Evolutionary conservation across 2,113 vertebrate genomes (phyloP).

Genomic region (Cricetomys ansorgei): DNA sequence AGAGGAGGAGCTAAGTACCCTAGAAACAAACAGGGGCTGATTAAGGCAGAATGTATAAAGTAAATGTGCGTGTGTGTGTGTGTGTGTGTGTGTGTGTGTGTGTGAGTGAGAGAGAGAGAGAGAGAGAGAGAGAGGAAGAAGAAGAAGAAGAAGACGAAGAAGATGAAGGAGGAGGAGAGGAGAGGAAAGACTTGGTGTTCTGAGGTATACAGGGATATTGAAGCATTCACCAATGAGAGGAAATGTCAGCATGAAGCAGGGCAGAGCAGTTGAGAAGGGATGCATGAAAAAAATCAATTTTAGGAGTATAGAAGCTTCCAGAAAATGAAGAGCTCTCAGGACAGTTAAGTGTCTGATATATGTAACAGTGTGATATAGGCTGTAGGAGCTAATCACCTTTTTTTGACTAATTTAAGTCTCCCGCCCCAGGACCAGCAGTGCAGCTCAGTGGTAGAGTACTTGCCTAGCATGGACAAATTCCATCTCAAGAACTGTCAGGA

Average conservation of each 20-base stretch:
- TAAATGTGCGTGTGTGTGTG: not conserved
- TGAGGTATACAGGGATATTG: not conserved
- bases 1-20: not conserved
- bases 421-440: not conserved
- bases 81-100: not conserved
- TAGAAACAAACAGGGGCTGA: slow-evolving; percentile 1
- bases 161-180: too few species aligned
- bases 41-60: slow-evolving; percentile 52
- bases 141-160: too few species aligned
- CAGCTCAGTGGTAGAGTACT: not conserved
- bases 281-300: not conserved
- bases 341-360: not conserved
- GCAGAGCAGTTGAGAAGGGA: slow-evolving; percentile 7
- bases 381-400: not conserved
- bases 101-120: not conserved
- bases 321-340: slow-evolving; percentile 1
- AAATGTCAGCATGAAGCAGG: not conserved
- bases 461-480: not conserved
- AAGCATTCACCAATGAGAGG: not conserved
- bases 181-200: not conserved
- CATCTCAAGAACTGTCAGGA: not conserved
- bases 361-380: not conserved
- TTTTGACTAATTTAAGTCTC: not conserved
- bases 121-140: too few species aligned
- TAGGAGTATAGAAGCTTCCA: not conserved